phyloP scores from a whole-genome alignment of 1,140 invertebrate species.

The Archegozetes longisetosus region DNA sequence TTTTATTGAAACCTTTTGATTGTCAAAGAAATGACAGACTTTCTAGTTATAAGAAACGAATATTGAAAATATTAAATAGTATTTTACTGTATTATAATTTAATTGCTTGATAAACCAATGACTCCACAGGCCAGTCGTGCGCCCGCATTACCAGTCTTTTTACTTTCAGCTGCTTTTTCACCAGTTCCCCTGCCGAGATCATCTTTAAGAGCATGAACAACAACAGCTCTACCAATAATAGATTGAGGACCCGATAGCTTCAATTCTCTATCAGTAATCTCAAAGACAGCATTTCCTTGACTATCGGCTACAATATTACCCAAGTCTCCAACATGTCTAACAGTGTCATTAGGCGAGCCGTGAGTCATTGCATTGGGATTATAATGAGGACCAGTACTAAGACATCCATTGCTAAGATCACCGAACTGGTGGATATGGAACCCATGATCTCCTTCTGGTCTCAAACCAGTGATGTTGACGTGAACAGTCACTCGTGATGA shows the following conservation, averaged over 20 bases:
- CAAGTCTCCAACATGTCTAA: constrained; percentile 38
- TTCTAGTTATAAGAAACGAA: no score
- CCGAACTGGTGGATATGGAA: constrained; percentile 30
- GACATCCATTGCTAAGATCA: constrained; percentile 27
- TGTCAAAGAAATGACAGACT: no score
- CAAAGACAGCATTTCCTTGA: neutral
- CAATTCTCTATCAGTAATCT: constrained; percentile 30
- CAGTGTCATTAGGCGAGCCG: constrained; percentile 32
- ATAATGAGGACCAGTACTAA: constrained; percentile 32
- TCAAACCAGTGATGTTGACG: neutral
- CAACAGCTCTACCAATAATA: constrained; percentile 38
- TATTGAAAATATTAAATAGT: no score
- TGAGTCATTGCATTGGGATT: constrained; percentile 33
- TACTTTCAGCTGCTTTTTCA: constrained; percentile 78
- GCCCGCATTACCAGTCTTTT: constrained; percentile 89
- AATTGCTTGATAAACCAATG: no score
- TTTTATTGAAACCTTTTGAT: no score
- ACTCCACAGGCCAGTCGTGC: constrained; percentile 84
- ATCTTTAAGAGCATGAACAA: constrained; percentile 22
- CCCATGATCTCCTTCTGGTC: constrained; percentile 22
- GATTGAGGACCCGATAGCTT: constrained; percentile 29
- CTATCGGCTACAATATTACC: constrained; percentile 28
- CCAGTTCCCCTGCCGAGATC: constrained; percentile 30
- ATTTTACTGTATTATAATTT: no score
- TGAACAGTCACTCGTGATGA: neutral